phyloP scores from a whole-genome alignment of 2,113 vertebrate species.

The Gorilla gorilla region DNA sequence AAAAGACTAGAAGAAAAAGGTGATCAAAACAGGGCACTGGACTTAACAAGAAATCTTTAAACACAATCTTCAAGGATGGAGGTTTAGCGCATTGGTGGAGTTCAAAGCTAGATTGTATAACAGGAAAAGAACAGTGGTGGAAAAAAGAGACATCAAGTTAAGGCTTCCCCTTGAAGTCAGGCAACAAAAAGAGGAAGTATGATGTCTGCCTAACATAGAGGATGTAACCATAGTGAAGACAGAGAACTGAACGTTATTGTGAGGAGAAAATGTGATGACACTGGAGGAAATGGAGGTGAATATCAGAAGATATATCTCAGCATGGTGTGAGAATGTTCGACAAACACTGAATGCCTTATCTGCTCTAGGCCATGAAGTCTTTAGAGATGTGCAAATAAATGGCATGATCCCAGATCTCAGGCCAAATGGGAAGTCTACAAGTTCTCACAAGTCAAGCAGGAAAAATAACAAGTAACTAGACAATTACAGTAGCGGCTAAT shows the following conservation, averaged over 20 bases:
- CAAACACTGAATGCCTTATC: background rate
- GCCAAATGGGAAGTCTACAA: background rate
- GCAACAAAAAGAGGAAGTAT: background rate
- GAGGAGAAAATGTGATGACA: background rate
- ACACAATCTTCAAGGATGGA: background rate
- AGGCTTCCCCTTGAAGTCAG: background rate
- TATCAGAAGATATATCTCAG: background rate
- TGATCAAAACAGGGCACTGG: background rate
- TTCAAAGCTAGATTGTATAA: background rate
- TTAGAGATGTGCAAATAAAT: background rate
- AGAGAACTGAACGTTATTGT: background rate
- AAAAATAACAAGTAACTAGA: background rate
- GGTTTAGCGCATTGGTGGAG: background rate
- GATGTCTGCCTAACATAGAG: background rate
- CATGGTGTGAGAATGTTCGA: background rate
- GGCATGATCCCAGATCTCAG: background rate
- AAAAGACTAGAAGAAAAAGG: background rate
- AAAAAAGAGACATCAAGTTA: background rate
- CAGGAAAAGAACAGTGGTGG: background rate
- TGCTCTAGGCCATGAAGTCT: background rate
- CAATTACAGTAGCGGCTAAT: background rate
- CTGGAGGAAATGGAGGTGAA: background rate
- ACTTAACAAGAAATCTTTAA: background rate
- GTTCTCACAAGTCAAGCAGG: background rate
- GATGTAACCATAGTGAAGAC: background rate